Base-by-base conservation (phyloP, 2,797 vertebrate species). In the Spea hammondii region DNA sequence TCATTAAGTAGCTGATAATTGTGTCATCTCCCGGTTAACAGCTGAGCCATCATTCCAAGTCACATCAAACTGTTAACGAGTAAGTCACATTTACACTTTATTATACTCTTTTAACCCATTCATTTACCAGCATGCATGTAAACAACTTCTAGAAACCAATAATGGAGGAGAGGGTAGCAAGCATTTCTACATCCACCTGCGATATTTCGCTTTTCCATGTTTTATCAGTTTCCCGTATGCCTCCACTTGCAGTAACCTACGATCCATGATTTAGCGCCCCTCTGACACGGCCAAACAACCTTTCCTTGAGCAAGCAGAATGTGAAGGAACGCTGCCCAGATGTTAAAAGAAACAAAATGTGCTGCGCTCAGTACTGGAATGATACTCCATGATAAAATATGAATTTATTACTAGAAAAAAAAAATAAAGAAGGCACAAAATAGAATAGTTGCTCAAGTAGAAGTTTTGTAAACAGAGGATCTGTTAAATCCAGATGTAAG, bases 361-460 rank as follows among this genome's bases (percentile, higher is more conserved):
- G 32, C 32, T 32, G 32, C 32, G 32, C 32, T 32, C 32, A 32
- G 32, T 32, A 32, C 32, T 32, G 32, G 32, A 32, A 32, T 32
- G 32, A 32, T 64, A 47, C 60, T 57, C 64, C 53, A 47, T 81
- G 75, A 64, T 70, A 77, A 82, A 78, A 82, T 78, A 78, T 74
- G 75, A 74, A 78, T 82, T 82, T 82, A 82, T 62, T 12, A 12
- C 17, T 75, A 78, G 66, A 84, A 90, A 90, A 78, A 85, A 90
- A 91, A 90, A 88, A 86, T 86, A 90, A 90, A 88, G 72, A 93
- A 93, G 92, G 92, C 92, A 93, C 91, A 89, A 74, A 90, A 90
- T 93, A 87, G 89, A 86, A 85, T 88, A 89, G 91, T 91, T 93
- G 91, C 91, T 93, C 91, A 90, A 91, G 84, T 84, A 89, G 88